phyloP scores from a whole-genome alignment of 2,113 vertebrate genomes.

The Notechis scutatus region DNA sequence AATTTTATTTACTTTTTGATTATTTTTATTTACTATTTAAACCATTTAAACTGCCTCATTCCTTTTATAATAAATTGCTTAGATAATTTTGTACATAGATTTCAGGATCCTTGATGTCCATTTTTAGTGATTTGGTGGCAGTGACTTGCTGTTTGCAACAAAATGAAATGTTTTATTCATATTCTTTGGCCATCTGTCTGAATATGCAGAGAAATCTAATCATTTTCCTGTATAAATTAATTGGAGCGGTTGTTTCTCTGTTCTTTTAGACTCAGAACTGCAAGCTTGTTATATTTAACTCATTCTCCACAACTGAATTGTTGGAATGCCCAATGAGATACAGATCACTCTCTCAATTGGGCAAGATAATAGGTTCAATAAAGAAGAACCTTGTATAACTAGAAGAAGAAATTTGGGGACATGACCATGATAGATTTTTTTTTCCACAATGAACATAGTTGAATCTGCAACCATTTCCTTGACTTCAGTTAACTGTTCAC shows the following conservation, averaged over 20 bases:
- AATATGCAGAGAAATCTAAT: constrained; percentile 2
- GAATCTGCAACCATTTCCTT: constrained; percentile 8
- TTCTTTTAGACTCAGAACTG: background rate
- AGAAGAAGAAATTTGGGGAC: background rate
- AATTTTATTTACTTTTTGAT: constrained; percentile 14
- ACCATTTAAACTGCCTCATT: background rate
- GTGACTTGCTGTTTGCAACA: background rate
- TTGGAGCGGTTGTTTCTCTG: background rate
- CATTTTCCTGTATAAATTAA: background rate
- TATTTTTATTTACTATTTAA: background rate
- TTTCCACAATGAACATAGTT: background rate
- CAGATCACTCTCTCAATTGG: background rate
- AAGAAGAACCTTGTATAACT: background rate
- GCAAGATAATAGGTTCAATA: background rate
- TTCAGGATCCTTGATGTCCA: background rate
- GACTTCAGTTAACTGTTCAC: constrained; percentile 2
- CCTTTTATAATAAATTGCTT: background rate
- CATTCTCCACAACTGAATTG: accelerated
- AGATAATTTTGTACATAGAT: background rate
- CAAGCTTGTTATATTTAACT: constrained; percentile 11
- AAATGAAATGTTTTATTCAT: background rate
- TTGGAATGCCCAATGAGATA: constrained; percentile 27
- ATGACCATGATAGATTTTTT: background rate
- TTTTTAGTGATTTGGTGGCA: constrained; percentile 10
- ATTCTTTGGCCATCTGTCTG: constrained; percentile 4